Percentiles rank a stretch among this genome's conserved stretches.
These are phyloP conservation scores for Podarcis raffonei DNA, from an alignment of 2,113 vertebrate genomes.

Conservation along the genomic window DNA sequence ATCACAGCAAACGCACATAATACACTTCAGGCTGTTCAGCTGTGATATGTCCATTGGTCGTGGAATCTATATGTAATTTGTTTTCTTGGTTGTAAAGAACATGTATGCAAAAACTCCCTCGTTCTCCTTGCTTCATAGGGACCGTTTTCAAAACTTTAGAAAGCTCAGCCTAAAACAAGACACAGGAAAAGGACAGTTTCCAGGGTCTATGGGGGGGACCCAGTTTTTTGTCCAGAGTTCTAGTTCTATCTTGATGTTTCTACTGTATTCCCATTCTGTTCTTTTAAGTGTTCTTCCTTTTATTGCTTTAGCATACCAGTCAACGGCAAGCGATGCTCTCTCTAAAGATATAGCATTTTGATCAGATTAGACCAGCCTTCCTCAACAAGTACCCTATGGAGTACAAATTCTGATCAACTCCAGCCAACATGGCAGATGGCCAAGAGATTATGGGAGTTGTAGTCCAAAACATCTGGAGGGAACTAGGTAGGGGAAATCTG, in stretches of 20 bases:
- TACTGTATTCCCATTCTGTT: background rate
- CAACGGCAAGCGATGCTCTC: background rate
- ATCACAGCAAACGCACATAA: background rate
- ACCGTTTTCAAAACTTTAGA: background rate
- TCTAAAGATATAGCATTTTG: background rate
- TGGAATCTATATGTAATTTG: background rate
- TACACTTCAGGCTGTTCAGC: background rate
- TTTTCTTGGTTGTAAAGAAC: background rate
- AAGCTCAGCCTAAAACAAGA: background rate
- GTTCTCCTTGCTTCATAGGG: background rate
- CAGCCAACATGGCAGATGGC: background rate
- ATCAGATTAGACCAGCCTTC: too few relatives aligned
- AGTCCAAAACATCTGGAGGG: too few relatives aligned
- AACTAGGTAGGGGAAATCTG: too few relatives aligned
- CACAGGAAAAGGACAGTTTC: background rate
- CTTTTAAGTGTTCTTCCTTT: background rate
- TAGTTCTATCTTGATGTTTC: background rate
- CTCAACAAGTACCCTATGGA: too few relatives aligned
- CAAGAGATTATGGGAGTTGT: background rate
- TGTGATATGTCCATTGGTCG: background rate
- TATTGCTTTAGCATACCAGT: background rate
- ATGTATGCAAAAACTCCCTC: background rate
- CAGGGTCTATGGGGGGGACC: background rate
- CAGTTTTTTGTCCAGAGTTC: background rate
- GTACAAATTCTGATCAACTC: too few relatives aligned